phyloP scores from a whole-genome alignment of 92 coral and sea anemone species.

The Metridium senile region DNA sequence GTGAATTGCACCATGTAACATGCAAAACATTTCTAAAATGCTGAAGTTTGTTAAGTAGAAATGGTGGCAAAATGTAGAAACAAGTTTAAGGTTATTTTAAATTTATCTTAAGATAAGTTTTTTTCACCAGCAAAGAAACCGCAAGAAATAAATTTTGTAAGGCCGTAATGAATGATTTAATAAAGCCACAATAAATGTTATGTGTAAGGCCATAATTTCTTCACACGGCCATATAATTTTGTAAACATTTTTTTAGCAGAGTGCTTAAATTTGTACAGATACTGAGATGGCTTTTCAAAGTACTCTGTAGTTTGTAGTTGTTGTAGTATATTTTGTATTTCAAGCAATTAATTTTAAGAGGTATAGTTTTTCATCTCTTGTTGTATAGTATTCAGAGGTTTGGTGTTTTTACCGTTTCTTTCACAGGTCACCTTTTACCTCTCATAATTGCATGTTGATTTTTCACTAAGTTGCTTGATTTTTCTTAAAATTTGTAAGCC shows the following conservation, averaged over 20 bases:
- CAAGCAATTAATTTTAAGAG: too few species aligned
- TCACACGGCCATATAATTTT: too few species aligned
- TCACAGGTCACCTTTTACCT: too few species aligned
- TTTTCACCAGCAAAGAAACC: slow-evolving; percentile 37
- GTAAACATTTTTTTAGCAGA: neutral
- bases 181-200: too few species aligned
- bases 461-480: neutral
- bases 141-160: too few species aligned
- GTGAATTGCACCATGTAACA: neutral
- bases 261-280: neutral
- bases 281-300: neutral
- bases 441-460: too few species aligned
- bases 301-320: too few species aligned
- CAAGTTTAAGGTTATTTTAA: neutral
- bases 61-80: neutral
- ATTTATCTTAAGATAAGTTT: slow-evolving; percentile 10
- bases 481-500: neutral
- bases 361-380: neutral
- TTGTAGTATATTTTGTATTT: too few species aligned
- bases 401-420: too few species aligned
- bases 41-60: neutral
- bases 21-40: neutral
- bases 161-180: too few species aligned
- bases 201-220: too few species aligned
- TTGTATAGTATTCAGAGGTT: too few species aligned